These are phyloP conservation scores for Poeciliopsis gracilis DNA, from an alignment of 2,797 vertebrate species.

Conservation along the genomic window DNA sequence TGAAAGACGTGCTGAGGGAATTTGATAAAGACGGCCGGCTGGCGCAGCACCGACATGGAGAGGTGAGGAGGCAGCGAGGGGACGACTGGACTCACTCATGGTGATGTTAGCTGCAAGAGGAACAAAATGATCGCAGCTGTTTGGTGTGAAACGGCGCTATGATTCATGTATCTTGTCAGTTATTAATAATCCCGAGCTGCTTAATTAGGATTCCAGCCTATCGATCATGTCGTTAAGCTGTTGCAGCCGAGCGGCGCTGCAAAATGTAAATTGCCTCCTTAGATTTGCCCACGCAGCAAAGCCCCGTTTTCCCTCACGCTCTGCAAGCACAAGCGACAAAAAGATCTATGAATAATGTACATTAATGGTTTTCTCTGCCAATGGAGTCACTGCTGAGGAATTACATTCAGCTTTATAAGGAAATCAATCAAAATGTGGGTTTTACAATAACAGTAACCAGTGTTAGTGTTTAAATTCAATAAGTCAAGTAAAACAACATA, in stretches of 20 bases:
- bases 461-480: no score
- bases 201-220: constrained; percentile 52
- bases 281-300: constrained; percentile 66
- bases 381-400: constrained; percentile 8
- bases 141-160: constrained; percentile 22
- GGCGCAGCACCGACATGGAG: constrained; percentile 83
- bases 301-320: constrained; percentile 41
- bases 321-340: constrained; percentile 43
- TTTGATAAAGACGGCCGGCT: constrained; percentile 86
- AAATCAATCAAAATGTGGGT: constrained; percentile 24
- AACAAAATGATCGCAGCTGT: constrained; percentile 22
- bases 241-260: constrained; percentile 27
- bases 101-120: constrained; percentile 15
- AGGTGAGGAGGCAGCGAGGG: constrained; percentile 80
- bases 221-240: constrained; percentile 50
- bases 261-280: constrained; percentile 65
- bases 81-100: constrained; percentile 29
- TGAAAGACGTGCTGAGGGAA: constrained; percentile 90
- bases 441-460: neutral
- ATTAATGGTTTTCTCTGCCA: constrained; percentile 24
- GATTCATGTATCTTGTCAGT: constrained; percentile 27
- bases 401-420: neutral
- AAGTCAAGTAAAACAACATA: no score
- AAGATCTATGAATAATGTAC: constrained; percentile 21
- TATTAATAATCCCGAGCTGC: constrained; percentile 46